Percentiles rank a stretch among this genome's conserved stretches.
These are phyloP conservation scores for Microtus richardsoni DNA, from an alignment of 2,113 vertebrate genomes.

Conservation along the genomic window DNA sequence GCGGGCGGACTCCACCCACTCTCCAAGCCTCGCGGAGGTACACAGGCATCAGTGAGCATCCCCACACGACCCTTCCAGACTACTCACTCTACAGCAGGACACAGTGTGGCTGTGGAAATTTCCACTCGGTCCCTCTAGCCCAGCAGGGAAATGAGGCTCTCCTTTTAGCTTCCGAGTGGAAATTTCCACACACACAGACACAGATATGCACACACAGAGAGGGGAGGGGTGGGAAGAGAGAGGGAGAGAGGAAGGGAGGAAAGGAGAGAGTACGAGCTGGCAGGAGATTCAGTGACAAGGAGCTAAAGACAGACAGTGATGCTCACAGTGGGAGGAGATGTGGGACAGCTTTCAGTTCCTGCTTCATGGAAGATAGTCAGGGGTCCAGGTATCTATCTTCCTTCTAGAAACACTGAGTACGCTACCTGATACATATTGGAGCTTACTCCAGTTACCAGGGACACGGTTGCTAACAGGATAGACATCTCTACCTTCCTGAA, in stretches of 20 bases:
- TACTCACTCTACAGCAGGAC: background rate
- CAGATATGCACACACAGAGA: background rate
- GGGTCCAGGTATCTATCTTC: background rate
- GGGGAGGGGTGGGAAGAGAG: background rate
- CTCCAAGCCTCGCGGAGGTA: background rate
- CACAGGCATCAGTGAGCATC: background rate
- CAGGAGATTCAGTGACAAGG: background rate
- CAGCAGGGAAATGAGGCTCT: background rate
- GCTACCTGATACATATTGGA: background rate
- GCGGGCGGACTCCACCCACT: background rate
- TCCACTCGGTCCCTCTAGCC: constrained; percentile 45
- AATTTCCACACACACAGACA: constrained; percentile 55
- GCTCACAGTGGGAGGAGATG: accelerated
- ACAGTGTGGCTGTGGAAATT: constrained; percentile 63
- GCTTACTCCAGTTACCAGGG: background rate
- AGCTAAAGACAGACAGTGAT: background rate
- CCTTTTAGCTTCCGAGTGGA: constrained; percentile 57
- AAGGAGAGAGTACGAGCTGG: background rate
- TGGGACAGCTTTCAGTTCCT: background rate
- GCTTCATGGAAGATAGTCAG: background rate
- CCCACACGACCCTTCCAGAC: background rate
- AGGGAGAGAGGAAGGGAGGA: background rate
- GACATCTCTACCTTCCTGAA: background rate
- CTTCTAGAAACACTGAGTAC: background rate
- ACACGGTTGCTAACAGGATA: background rate